Percentiles rank a stretch among this genome's conserved stretches.
These are phyloP conservation scores for Goniozus legneri DNA, from an alignment of 1,140 invertebrate species.

Conservation along the genomic window DNA sequence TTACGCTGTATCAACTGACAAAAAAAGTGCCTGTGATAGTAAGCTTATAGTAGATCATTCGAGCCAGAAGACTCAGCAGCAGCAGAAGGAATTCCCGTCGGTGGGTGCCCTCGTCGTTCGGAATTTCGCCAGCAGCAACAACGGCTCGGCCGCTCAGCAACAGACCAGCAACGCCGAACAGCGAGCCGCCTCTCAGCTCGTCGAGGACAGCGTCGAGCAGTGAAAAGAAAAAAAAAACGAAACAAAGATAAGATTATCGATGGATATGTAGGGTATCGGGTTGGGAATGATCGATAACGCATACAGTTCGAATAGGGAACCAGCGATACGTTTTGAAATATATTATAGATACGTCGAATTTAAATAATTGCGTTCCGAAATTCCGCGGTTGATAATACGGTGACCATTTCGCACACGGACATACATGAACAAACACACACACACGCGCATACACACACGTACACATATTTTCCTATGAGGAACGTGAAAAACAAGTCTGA, in stretches of 20 bases:
- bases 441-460: conserved; percentile 4
- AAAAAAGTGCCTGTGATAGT: conserved; percentile 59
- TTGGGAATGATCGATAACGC: too few relatives aligned
- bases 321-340: too few relatives aligned
- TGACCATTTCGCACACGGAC: conserved; percentile 1
- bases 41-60: conserved; percentile 57
- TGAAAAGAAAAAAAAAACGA: conserved; percentile 31
- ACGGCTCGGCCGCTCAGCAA: conserved; percentile 26
- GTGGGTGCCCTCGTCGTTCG: conserved; percentile 48
- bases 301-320: neutral
- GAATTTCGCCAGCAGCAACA: conserved; percentile 43
- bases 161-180: conserved; percentile 35
- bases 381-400: too few relatives aligned
- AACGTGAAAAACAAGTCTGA: too few relatives aligned
- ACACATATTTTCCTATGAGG: too few relatives aligned
- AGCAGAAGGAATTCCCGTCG: conserved; percentile 32
- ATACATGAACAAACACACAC: conserved; percentile 9
- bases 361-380: too few relatives aligned
- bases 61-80: conserved; percentile 53
- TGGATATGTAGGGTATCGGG: too few relatives aligned
- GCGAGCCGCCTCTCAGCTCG: conserved; percentile 38
- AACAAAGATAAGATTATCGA: conserved; percentile 15
- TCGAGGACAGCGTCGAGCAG: conserved; percentile 53
- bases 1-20: conserved; percentile 53
- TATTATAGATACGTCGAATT: too few relatives aligned